phyloP scores from a whole-genome alignment of 1,140 invertebrate species.

The Globodera ellingtonae region DNA sequence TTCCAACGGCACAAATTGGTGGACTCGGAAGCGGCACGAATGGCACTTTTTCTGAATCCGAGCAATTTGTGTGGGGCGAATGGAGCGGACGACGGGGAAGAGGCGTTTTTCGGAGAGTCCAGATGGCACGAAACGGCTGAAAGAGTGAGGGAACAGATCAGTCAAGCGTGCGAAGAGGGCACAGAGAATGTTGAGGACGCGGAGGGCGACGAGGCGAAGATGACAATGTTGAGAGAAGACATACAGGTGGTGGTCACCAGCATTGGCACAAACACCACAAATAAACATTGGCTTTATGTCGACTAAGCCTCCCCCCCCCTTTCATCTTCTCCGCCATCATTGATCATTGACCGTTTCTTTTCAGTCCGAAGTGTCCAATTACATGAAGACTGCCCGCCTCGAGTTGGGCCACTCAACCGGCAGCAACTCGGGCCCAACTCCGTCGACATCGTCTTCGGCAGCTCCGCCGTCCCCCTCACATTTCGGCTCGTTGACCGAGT shows the following conservation, averaged over 20 bases:
- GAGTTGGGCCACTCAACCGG: background rate
- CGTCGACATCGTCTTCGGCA: background rate
- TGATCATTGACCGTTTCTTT: background rate
- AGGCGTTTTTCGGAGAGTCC: background rate
- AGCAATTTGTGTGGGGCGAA: slow-evolving; percentile 9
- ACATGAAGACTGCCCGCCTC: slow-evolving; percentile 15
- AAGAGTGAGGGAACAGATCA: slow-evolving; percentile 18
- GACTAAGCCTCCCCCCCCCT: background rate
- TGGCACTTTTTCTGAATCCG: slow-evolving; percentile 27
- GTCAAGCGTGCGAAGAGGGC: slow-evolving; percentile 14
- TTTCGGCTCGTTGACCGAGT: slow-evolving; percentile 10
- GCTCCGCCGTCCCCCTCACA: background rate
- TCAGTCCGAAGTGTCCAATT: slow-evolving; percentile 25
- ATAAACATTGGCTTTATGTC: background rate
- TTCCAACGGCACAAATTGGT: slow-evolving; percentile 23
- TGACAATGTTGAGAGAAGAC: slow-evolving; percentile 14
- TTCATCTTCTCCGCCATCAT: background rate
- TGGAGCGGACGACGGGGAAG: background rate
- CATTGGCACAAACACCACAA: too few relatives aligned
- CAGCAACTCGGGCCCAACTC: background rate
- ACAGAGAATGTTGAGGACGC: background rate
- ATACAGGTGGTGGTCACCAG: slow-evolving; percentile 1
- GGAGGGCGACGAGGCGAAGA: background rate
- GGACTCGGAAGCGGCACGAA: background rate
- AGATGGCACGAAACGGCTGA: slow-evolving; percentile 13